Conservation (phyloP, 2,797 vertebrate genomes). For the Trematomus bernacchii region DNA sequence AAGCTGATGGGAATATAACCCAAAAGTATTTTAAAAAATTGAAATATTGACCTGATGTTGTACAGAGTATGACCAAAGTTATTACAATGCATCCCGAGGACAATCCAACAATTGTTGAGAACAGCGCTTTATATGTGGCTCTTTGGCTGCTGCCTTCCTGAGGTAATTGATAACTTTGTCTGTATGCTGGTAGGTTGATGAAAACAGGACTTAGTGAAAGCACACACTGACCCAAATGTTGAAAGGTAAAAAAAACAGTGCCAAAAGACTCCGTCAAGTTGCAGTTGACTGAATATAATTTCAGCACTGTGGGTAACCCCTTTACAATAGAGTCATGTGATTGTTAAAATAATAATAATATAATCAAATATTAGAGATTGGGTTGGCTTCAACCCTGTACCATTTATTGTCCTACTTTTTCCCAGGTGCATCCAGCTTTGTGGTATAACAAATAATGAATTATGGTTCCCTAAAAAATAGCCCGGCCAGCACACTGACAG, state of each 20-base stretch:
- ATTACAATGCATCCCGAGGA: not conserved
- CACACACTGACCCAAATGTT: not conserved
- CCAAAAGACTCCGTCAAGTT: not conserved
- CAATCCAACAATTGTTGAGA: constrained; percentile 7
- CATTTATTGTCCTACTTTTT: not conserved
- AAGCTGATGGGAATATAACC: not conserved
- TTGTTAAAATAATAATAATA: no score
- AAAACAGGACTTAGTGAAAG: not conserved
- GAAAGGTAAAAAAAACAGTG: not conserved
- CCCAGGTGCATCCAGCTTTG: constrained; percentile 2
- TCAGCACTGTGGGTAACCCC: not conserved
- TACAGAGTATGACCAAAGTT: not conserved
- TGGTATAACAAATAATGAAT: not conserved
- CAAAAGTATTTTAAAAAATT: no score
- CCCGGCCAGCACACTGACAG: constrained; percentile 37
- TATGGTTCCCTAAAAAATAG: constrained; percentile 19
- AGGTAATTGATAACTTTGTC: not conserved
- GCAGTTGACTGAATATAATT: not conserved
- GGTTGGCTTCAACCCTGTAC: not conserved
- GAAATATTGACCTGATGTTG: no score
- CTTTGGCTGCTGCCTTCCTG: not conserved
- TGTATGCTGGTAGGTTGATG: not conserved
- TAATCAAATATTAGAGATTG: not conserved
- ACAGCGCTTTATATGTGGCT: not conserved
- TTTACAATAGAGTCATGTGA: not conserved